phyloP scores from a whole-genome alignment of 2,113 vertebrate genomes.

The Lepisosteus osseus region DNA sequence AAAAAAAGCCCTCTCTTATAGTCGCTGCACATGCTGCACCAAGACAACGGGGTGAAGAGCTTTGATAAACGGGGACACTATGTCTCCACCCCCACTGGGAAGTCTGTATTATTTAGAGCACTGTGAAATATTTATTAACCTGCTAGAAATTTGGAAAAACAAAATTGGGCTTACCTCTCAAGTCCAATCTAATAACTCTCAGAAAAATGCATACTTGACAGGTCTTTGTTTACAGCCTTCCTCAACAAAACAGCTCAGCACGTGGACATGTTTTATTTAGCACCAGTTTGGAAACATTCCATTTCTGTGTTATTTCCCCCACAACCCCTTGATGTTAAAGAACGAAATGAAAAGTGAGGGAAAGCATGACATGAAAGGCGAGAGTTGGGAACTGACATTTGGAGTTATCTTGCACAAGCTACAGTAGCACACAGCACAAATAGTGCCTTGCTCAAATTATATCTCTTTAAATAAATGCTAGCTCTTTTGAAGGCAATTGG shows the following conservation, averaged over 20 bases:
- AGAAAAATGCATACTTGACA: no score
- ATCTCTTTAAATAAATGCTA: background rate
- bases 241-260: no score
- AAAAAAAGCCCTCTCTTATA: no score
- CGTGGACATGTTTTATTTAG: no score
- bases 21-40: no score
- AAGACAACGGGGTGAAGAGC: no score
- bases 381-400: background rate
- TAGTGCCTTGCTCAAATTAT: background rate
- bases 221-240: no score
- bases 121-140: conserved; percentile 12
- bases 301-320: background rate
- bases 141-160: background rate
- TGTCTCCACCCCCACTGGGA: background rate
- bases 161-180: no score
- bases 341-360: background rate
- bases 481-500: background rate
- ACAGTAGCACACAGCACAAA: background rate
- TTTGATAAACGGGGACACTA: background rate
- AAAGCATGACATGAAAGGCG: background rate
- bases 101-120: conserved; percentile 2
- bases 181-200: no score
- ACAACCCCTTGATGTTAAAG: background rate
- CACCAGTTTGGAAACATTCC: no score
- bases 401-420: background rate